Percentiles rank a stretch among this genome's conserved stretches.
Conservation (phyloP, 2,113 vertebrate species). For the Gavia stellata region DNA sequence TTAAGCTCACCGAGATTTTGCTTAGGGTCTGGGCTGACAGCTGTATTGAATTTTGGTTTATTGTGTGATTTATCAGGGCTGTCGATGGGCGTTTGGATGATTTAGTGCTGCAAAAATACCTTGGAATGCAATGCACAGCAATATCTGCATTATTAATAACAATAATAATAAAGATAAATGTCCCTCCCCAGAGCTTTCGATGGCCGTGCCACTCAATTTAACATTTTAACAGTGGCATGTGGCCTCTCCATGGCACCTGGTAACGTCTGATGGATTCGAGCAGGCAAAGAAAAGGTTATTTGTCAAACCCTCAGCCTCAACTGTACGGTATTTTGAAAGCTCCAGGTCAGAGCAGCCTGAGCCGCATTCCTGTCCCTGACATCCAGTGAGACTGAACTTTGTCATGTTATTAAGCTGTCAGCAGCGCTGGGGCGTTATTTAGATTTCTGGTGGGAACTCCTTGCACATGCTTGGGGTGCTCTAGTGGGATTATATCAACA, state of each 20-base stretch:
- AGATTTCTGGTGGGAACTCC: slow-evolving; percentile 83
- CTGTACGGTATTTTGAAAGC: slow-evolving; percentile 65
- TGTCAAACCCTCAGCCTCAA: slow-evolving; percentile 69
- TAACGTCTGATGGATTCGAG: slow-evolving; percentile 72
- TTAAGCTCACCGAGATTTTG: slow-evolving; percentile 52
- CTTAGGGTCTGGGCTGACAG: slow-evolving; percentile 63
- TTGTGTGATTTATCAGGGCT: slow-evolving; percentile 73
- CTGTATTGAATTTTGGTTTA: slow-evolving; percentile 74
- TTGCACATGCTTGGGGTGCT: slow-evolving; percentile 73
- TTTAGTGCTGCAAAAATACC: slow-evolving; percentile 73
- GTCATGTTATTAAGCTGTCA: slow-evolving; percentile 88
- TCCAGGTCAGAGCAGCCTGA: slow-evolving; percentile 70
- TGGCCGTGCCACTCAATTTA: slow-evolving; percentile 81
- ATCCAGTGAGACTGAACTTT: slow-evolving; percentile 78
- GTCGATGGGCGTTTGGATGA: slow-evolving; percentile 66
- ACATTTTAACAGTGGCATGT: slow-evolving; percentile 81
- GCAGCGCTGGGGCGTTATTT: slow-evolving; percentile 73
- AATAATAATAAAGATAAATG: slow-evolving; percentile 83
- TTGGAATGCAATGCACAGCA: slow-evolving; percentile 73
- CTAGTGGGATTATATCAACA: slow-evolving; percentile 80
- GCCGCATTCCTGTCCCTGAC: slow-evolving; percentile 77
- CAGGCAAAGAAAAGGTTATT: slow-evolving; percentile 80
- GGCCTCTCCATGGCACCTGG: slow-evolving; percentile 75
- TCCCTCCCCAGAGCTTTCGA: slow-evolving; percentile 73
- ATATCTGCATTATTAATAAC: slow-evolving; percentile 75